Base-by-base conservation (phyloP, 2,113 vertebrate genomes). In the Empidonax alnorum region DNA sequence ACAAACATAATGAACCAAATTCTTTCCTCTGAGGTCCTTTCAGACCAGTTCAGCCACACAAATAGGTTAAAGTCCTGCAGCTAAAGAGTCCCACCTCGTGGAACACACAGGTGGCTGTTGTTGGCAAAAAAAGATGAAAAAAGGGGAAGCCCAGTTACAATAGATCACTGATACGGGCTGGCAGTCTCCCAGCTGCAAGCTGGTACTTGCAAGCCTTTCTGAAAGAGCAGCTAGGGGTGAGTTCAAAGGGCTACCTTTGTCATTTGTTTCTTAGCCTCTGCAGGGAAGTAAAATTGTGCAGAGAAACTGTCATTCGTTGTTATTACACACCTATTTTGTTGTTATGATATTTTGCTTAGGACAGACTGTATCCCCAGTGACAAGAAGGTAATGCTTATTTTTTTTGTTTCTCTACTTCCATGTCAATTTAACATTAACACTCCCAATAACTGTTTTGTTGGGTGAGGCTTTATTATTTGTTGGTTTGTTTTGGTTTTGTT, bases 1-100 rank as follows among this genome's bases (percentile, higher is more conserved):
- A 73, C 18, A 23, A 84, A 33, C 1, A 4, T 4, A 8, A 24
- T 16, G 4, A 74, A 77, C 6, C 0, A 0, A 61, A 42, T 66
- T 58, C 28, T 83, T 83, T 73, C 58, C 28, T 89, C 47, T 82
- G 44, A 76, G 25, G 18, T 27, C 10, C 25, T 87, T 74, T 28
- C 0, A 0, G n/a, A 50, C 28, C 28, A 46, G 28, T 46, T 78
- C 56, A 71, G 61, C 14, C 27, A 33, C 44, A 52, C 11, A 84
- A 71, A 56, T 15, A 67, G 18, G 15, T 67, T 67, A 4, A 85
- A 69, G 23, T 52, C 27, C 89, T 91, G 21, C 58, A 82, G 44
- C 53, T 79, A 23, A 16, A 37, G 30, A 41, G 31, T 49, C 7
- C 22, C 49, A 46, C 30, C 31, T 52, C 19, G 20, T 3, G 75